Evolutionary conservation across 2,888 invertebrate species (phyloP), one percentile per base, ranked within the genome.

Genomic region (Athalia rosae): DNA sequence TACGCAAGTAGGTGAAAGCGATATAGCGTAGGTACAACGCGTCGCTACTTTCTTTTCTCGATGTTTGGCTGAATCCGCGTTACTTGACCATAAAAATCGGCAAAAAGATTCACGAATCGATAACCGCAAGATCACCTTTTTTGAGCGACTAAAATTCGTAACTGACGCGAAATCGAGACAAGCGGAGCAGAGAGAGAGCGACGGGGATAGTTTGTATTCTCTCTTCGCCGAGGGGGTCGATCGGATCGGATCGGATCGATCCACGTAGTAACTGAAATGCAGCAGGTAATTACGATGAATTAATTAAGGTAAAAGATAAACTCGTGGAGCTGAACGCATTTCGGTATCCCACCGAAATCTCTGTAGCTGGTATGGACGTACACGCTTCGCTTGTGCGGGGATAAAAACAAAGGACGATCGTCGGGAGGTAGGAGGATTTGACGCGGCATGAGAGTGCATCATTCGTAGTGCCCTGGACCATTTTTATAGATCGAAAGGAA

Each of bases 361-460:
- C 58, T 45, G 71, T 71, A 71, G 58, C 56, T 56, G 71, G 58
- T n/a, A n/a, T n/a, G n/a, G 69, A 50, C 9, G 7, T n/a, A 53
- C 45, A 71, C 71, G 71, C 71, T 71, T 71, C 43, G 71, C 58
- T 71, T 71, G 71, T 71, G 71, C 45, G 58, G 71, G 13, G 56
- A 71, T 45, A 71, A 71, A 71, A 71, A 71, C 71, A 71, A 71
- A 71, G 58, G 71, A 43, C 71, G 71, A 58, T 45, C 71, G 28
- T 28, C 28, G 45, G 58, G 58, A 61, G 61, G 58, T 56, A 58
- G 9, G 45, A 50, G 71, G 71, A 71, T 71, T 71, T 71, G 74
- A 74, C 61, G 59, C 74, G 74, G 74, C 61, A 74, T 74, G 74
- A 74, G 74, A 74, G 62, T 62, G 74, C 74, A 74, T 61, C 74